Evolutionary conservation across 92 coral and sea anemone genomes (phyloP).

Genomic region (Parazoanthus atlanticus): DNA sequence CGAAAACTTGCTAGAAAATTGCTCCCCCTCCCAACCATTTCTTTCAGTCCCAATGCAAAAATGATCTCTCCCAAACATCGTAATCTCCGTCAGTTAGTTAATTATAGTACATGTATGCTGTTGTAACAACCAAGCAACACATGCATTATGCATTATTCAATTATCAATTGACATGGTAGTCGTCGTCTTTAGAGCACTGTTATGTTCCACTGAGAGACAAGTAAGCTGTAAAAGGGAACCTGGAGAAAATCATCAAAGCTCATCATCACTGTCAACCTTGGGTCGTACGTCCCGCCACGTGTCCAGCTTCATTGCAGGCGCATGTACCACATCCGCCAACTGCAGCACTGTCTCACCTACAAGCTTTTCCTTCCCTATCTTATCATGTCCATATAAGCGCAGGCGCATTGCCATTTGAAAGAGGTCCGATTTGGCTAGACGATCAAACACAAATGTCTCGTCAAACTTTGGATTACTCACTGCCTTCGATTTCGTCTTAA

Average conservation of each 20-base stretch:
- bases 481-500: slow-evolving; percentile 80
- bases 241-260: slow-evolving; percentile 48
- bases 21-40: neutral
- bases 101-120: neutral
- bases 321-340: slow-evolving; percentile 88
- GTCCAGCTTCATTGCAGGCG: slow-evolving; percentile 66
- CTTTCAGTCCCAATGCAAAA: neutral
- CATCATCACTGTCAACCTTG: slow-evolving; percentile 51
- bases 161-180: neutral
- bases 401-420: slow-evolving; percentile 81
- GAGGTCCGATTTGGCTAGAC: slow-evolving; percentile 83
- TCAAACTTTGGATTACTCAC: slow-evolving; percentile 80
- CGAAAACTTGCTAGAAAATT: too few species aligned
- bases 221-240: neutral
- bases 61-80: neutral
- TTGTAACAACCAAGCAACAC: neutral
- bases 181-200: neutral
- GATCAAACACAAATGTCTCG: slow-evolving; percentile 92
- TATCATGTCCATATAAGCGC: slow-evolving; percentile 83
- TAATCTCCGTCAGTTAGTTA: neutral
- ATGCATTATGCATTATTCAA: neutral
- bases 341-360: slow-evolving; percentile 85
- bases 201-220: neutral
- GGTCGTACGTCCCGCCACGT: slow-evolving; percentile 79
- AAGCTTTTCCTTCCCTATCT: slow-evolving; percentile 81